Percentiles rank a stretch among this genome's conserved stretches.
Evolutionary conservation across 2,888 invertebrate genomes (phyloP).

Genomic region (Linyphia triangularis): DNA sequence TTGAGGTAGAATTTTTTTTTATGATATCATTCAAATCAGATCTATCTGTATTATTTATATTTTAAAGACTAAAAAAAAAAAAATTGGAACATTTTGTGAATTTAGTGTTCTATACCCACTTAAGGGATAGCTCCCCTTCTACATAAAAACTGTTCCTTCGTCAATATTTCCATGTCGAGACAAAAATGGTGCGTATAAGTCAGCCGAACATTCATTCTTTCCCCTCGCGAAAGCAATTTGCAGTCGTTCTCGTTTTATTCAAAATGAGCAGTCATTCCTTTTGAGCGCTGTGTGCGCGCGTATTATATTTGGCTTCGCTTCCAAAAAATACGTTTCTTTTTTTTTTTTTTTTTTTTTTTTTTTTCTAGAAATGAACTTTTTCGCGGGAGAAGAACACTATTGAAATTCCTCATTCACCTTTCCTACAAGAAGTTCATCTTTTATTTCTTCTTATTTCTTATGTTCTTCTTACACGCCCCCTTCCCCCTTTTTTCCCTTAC

Average conservation of each 20-base stretch:
- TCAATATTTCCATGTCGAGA: constrained; percentile 4
- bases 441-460: neutral
- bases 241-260: constrained; percentile 62
- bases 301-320: constrained; percentile 66
- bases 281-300: constrained; percentile 31
- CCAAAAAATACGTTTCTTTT: no score
- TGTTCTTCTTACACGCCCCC: neutral
- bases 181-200: constrained; percentile 46
- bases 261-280: constrained; percentile 62
- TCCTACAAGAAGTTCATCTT: constrained; percentile 15
- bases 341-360: no score
- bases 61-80: no score
- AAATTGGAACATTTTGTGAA: no score
- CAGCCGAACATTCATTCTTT: constrained; percentile 42
- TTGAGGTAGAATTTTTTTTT: no score
- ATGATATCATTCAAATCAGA: no score
- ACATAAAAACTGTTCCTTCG: neutral
- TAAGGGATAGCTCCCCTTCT: neutral
- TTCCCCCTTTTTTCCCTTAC: neutral
- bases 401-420: constrained; percentile 63
- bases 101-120: no score
- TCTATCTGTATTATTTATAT: no score
- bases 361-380: constrained; percentile 65
- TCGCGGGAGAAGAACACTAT: constrained; percentile 54
- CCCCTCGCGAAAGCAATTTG: constrained; percentile 70